Evolutionary conservation across 2,797 vertebrate genomes (phyloP).

Genomic region (Enteromius mattozi): DNA sequence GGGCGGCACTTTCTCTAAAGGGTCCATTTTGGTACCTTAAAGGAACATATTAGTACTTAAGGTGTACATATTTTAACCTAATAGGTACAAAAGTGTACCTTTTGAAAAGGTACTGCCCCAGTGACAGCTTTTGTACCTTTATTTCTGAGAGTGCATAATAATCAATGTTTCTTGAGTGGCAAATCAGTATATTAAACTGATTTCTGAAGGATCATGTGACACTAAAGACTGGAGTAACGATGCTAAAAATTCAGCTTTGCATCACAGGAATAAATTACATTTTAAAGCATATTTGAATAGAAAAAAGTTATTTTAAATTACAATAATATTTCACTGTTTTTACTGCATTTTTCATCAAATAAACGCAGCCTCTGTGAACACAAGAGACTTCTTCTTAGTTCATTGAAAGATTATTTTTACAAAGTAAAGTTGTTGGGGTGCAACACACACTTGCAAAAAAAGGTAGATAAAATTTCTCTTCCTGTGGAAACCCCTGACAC

Average conservation of each 20-base stretch:
- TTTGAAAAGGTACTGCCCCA: too few relatives aligned
- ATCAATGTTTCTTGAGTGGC: not conserved
- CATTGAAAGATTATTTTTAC: not conserved
- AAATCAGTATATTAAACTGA: not conserved
- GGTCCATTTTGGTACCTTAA: too few relatives aligned
- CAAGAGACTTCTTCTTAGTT: not conserved
- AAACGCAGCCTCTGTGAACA: not conserved
- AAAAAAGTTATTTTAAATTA: not conserved
- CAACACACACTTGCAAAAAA: not conserved
- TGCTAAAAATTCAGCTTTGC: not conserved
- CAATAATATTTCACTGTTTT: not conserved
- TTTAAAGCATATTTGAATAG: not conserved
- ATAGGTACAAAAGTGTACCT: too few relatives aligned
- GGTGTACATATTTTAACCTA: too few relatives aligned
- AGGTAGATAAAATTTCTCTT: conserved; percentile 21
- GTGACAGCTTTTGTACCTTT: too few relatives aligned
- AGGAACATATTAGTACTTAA: too few relatives aligned
- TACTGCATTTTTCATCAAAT: not conserved
- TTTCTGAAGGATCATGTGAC: not conserved
- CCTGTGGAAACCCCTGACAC: conserved; percentile 43
- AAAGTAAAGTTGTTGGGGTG: not conserved
- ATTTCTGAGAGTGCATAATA: not conserved
- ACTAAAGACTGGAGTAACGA: not conserved
- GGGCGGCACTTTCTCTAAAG: too few relatives aligned
- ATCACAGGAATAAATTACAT: not conserved